These are phyloP conservation scores for Leptobrachium ailaonicum DNA, from an alignment of 2,113 vertebrate species.

Conservation along the genomic window DNA sequence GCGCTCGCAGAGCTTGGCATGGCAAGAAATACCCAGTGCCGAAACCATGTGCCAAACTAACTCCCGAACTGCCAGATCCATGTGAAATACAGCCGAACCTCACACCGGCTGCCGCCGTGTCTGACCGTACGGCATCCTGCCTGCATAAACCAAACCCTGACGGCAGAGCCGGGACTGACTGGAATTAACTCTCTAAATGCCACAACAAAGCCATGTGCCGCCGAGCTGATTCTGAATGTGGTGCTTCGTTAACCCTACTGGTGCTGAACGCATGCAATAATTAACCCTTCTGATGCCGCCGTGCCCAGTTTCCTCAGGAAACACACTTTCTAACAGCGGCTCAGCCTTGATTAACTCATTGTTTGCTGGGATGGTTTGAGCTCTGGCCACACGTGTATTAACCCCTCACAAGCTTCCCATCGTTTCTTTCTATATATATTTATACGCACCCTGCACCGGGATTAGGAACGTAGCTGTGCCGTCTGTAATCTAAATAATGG, in stretches of 20 bases:
- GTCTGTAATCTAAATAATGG: too few species aligned
- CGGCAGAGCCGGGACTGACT: neutral
- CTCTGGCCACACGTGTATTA: neutral
- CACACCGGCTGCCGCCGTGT: neutral
- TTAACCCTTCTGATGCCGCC: neutral
- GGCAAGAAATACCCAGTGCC: too few species aligned
- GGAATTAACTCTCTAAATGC: neutral
- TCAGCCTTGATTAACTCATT: neutral
- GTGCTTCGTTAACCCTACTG: neutral
- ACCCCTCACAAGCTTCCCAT: too few species aligned
- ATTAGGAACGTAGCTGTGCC: too few species aligned
- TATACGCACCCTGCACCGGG: too few species aligned
- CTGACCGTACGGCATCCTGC: neutral
- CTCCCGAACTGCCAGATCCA: neutral
- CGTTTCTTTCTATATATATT: too few species aligned
- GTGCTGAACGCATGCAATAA: constrained; percentile 1
- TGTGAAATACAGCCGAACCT: too few species aligned
- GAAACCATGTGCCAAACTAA: neutral
- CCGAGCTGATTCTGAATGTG: too few species aligned
- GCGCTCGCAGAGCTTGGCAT: neutral
- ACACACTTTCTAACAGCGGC: neutral
- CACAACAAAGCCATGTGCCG: too few species aligned
- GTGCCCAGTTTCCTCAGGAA: neutral
- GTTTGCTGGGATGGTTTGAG: too few species aligned
- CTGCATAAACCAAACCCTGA: neutral